Evolutionary conservation across 2,113 vertebrate genomes (phyloP).

Genomic region (Heterotis niloticus): DNA sequence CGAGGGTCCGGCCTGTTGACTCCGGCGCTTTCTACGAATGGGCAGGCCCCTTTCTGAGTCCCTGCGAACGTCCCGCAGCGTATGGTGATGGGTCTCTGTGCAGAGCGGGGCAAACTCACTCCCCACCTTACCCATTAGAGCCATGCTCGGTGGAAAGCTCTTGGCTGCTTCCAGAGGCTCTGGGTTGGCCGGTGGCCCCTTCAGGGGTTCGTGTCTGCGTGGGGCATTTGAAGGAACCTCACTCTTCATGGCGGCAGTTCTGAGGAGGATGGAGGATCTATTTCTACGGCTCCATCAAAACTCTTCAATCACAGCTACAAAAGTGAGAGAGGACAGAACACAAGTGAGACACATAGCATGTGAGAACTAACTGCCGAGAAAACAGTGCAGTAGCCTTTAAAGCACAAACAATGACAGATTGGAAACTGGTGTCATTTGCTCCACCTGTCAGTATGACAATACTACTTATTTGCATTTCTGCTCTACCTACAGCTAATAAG

Average conservation of each 20-base stretch:
- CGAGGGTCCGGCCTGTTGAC: constrained; percentile 94
- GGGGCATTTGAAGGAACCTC: constrained; percentile 86
- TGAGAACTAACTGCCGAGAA: neutral
- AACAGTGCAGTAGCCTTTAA: too few relatives aligned
- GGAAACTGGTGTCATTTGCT: too few relatives aligned
- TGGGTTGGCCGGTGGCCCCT: constrained; percentile 87
- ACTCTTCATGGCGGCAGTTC: constrained; percentile 92
- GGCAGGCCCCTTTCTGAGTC: constrained; percentile 80
- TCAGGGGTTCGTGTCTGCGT: constrained; percentile 89
- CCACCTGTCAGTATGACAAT: too few relatives aligned
- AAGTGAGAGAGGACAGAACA: constrained; percentile 35
- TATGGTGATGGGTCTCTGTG: constrained; percentile 57
- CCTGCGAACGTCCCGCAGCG: constrained; percentile 72
- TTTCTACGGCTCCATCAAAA: constrained; percentile 70
- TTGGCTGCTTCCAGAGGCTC: constrained; percentile 82
- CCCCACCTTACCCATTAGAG: constrained; percentile 91
- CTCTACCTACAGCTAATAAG: too few relatives aligned
- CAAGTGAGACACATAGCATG: constrained; percentile 15
- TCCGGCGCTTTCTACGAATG: constrained; percentile 90
- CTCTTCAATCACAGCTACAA: constrained; percentile 58
- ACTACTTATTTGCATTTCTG: too few relatives aligned
- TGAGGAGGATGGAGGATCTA: constrained; percentile 47
- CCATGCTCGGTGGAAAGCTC: constrained; percentile 82
- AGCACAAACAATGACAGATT: neutral
- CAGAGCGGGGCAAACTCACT: constrained; percentile 87